Conservation (phyloP, 2,797 vertebrate genomes). For the Geotrypetes seraphini region DNA sequence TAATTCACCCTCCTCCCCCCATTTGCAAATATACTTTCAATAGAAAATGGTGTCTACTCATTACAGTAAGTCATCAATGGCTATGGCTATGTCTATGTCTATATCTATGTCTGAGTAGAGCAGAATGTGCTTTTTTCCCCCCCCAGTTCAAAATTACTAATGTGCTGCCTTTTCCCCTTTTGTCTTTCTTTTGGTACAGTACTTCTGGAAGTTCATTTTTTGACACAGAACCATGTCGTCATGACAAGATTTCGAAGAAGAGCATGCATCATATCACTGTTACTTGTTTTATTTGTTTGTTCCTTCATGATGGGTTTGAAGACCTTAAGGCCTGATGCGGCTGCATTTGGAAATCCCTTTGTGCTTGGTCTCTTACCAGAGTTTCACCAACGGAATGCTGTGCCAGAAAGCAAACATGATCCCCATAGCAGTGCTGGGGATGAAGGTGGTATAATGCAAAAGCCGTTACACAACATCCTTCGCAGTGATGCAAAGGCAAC, state of each 20-base stretch:
- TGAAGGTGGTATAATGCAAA: constrained; percentile 24
- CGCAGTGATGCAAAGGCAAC: constrained; percentile 27
- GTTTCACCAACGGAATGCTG: constrained; percentile 31
- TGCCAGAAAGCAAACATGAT: constrained; percentile 26
- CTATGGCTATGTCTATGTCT: no score
- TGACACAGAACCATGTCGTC: constrained; percentile 58
- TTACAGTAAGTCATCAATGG: no score
- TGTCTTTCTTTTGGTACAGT: constrained; percentile 37
- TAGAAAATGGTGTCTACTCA: no score
- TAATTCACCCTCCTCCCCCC: no score
- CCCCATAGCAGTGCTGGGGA: constrained; percentile 19
- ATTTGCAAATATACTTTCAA: no score
- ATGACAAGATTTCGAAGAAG: constrained; percentile 89
- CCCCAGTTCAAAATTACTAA: constrained; percentile 6
- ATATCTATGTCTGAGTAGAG: background rate
- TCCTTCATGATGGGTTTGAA: constrained; percentile 75
- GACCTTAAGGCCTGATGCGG: constrained; percentile 66
- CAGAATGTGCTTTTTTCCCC: constrained; percentile 1
- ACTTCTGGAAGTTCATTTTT: constrained; percentile 18
- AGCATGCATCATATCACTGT: constrained; percentile 66
- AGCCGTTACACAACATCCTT: constrained; percentile 19
- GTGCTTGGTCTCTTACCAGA: constrained; percentile 57
- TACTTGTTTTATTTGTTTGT: constrained; percentile 72
- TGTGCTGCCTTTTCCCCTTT: constrained; percentile 9
- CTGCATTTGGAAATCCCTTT: constrained; percentile 52